These are phyloP conservation scores for Synergus umbraculus DNA, from an alignment of 2,888 invertebrate species.

Conservation along the genomic window DNA sequence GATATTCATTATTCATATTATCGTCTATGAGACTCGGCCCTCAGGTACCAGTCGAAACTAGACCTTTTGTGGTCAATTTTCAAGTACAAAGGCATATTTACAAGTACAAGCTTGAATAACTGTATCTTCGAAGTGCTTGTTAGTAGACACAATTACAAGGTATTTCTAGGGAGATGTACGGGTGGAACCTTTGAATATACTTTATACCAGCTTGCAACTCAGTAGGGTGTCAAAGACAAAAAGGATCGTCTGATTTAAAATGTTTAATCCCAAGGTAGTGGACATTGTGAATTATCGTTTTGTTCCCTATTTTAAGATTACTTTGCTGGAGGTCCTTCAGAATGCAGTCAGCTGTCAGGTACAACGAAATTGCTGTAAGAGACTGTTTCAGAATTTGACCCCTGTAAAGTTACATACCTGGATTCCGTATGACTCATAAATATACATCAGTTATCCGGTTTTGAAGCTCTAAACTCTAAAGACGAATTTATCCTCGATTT, in stretches of 20 bases:
- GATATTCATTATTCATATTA: constrained; percentile 1
- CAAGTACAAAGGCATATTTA: not conserved
- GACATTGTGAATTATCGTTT: not conserved
- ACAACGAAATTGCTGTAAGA: no score
- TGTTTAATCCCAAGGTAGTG: not conserved
- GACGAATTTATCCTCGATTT: not conserved
- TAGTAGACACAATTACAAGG: not conserved
- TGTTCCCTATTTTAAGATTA: not conserved
- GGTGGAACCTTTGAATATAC: not conserved
- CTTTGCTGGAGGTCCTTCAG: not conserved
- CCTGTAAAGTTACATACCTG: not conserved
- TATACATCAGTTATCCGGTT: not conserved
- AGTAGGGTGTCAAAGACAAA: not conserved
- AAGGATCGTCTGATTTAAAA: not conserved
- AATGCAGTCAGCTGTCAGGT: not conserved
- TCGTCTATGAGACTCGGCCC: not conserved
- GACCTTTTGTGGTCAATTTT: not conserved
- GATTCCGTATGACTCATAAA: not conserved
- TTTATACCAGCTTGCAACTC: not conserved
- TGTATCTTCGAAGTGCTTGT: not conserved
- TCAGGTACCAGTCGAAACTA: not conserved
- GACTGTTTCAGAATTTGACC: not conserved
- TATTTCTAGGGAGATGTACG: not conserved
- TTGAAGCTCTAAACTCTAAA: not conserved
- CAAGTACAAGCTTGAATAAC: not conserved